Evolutionary conservation across 2,797 vertebrate species (phyloP), one percentile per base, ranked within the genome.

Genomic region (Pygocentrus nattereri): DNA sequence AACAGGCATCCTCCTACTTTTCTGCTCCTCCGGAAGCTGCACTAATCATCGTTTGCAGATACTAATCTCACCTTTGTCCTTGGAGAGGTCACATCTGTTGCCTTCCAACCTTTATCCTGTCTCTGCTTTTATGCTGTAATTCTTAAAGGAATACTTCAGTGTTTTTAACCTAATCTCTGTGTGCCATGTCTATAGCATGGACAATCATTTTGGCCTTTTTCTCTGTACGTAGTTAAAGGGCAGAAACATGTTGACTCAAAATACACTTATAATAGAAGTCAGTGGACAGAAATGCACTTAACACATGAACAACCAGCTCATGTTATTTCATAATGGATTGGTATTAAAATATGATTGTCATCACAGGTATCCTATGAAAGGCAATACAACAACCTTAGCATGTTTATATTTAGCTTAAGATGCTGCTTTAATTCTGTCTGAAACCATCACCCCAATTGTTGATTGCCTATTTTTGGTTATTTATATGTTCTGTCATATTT

Each of bases 21-120:
- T 76, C 31, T 47, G 71, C 50, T 74, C 58, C 49, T 79, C 72
- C 65, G 79, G 56, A 77, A 50, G 54, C 69, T 65, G 52, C 74
- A 38, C 74, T 75, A 80, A 82, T 84, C 79, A 76, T 34, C 16
- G 13, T 72, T 62, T 61, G 58, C 38, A 58, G 69, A 85, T 78
- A 54, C 67, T 68, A 72, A 82, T 83, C 69, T 74, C 30, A 30
- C 34, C 19, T 34, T 18, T 83, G 38, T 80, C 72, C 72, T 83
- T 76, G 27, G 6, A 81, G 38, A 79, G 72, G 67, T 79, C 83
- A 76, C 19, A 76, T 58, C 58, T 65, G 67, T 68, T 12, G 61
- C 31, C 77, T 69, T 38, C 16, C 47, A 58, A 56, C 41, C 58
- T 86, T 80, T 34, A 78, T 74, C 23, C 58, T 34, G 38, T 11